Conservation (phyloP, 2,888 invertebrate genomes). For the Aspidiotus rigidus region DNA sequence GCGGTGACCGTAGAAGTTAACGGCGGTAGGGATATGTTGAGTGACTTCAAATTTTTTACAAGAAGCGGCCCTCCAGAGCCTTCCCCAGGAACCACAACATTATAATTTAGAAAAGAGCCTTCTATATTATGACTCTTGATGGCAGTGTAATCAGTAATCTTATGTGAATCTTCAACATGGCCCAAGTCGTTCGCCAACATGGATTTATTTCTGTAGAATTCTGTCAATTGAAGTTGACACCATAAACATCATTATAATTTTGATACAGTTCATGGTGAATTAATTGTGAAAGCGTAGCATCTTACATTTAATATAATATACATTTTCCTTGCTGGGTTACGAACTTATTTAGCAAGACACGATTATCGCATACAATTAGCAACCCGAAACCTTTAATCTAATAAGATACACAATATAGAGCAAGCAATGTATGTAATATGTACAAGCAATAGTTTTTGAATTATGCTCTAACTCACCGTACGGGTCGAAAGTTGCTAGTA, state of each 20-base stretch:
- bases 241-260: no score
- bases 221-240: slow-evolving; percentile 28
- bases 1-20: slow-evolving; percentile 28
- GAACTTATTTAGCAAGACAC: no score
- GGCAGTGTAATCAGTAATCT: slow-evolving; percentile 33
- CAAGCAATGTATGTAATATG: no score
- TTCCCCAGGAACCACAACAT: slow-evolving; percentile 39
- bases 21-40: slow-evolving; percentile 35
- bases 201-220: slow-evolving; percentile 34
- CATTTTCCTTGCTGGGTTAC: no score
- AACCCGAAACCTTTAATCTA: not conserved
- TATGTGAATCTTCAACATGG: slow-evolving; percentile 3
- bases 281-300: no score
- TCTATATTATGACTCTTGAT: slow-evolving; percentile 27
- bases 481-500: slow-evolving; percentile 45
- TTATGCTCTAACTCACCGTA: slow-evolving; percentile 40
- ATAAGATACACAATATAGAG: no score
- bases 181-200: slow-evolving; percentile 17
- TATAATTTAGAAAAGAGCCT: slow-evolving; percentile 36
- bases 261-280: no score
- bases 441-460: no score
- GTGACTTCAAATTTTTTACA: slow-evolving; percentile 38
- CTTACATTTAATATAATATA: no score
- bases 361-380: no score
- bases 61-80: slow-evolving; percentile 40